phyloP scores from a whole-genome alignment of 1,140 invertebrate genomes.

The Trichonephila inaurata region DNA sequence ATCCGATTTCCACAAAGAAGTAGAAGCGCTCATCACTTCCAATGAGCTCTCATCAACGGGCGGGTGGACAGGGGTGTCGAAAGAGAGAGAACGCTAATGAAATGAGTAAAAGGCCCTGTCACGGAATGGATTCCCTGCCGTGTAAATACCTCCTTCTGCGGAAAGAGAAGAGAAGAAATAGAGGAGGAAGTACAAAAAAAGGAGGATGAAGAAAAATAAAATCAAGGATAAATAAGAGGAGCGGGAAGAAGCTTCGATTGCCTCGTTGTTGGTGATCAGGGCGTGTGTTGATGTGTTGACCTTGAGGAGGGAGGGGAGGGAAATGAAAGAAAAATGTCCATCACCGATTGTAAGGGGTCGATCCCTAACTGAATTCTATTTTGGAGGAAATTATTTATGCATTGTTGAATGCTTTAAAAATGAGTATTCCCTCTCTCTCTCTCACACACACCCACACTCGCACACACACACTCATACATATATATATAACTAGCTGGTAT shows the following conservation, averaged over 20 bases:
- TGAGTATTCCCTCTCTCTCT: too few species aligned
- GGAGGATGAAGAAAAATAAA: background rate
- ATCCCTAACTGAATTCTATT: background rate
- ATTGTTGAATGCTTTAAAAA: too few species aligned
- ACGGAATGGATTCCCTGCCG: background rate
- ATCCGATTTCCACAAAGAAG: background rate
- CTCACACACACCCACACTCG: too few species aligned
- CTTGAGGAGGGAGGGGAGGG: background rate
- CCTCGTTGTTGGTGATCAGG: conserved; percentile 31
- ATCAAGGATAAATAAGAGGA: background rate
- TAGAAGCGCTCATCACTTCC: background rate
- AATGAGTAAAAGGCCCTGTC: conserved; percentile 35
- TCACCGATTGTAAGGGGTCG: background rate
- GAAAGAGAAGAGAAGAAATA: background rate
- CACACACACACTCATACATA: too few species aligned
- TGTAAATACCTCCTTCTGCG: background rate
- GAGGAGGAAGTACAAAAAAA: background rate
- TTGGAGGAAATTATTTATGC: background rate
- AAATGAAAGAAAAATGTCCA: background rate
- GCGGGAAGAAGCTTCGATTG: background rate
- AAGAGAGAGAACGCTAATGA: background rate
- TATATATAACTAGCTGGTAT: too few species aligned
- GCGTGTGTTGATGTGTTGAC: conserved; percentile 23
- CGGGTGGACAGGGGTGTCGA: background rate
- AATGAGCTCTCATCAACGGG: background rate